Evolutionary conservation across 2,113 vertebrate species (phyloP).

Genomic region (Sylvia atricapilla): DNA sequence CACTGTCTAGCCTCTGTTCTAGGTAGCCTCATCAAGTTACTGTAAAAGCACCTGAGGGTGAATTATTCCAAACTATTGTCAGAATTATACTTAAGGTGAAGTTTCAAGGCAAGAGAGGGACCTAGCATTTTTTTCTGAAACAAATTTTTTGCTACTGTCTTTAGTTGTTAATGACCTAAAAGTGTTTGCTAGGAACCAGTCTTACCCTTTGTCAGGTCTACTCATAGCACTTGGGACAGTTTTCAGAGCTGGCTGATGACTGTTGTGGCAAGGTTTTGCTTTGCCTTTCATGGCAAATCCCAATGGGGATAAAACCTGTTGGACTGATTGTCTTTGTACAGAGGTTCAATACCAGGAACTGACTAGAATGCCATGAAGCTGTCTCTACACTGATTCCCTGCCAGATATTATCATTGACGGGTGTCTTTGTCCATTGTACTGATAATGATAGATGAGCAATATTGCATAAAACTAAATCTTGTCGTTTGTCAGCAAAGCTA

Average conservation of each 20-base stretch:
- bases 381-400: not conserved
- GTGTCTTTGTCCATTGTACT: not conserved
- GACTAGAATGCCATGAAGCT: not conserved
- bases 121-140: not conserved
- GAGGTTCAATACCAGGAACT: not conserved
- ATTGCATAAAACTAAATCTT: not conserved
- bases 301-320: not conserved
- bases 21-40: not conserved
- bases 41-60: not conserved
- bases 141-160: not conserved
- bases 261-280: not conserved
- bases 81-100: constrained; percentile 12
- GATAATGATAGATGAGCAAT: not conserved
- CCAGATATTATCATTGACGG: not conserved
- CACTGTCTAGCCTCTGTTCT: not conserved
- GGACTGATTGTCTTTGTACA: not conserved
- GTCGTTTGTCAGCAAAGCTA: not conserved
- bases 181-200: not conserved
- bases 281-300: not conserved
- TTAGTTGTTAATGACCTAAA: not conserved
- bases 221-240: not conserved
- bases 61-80: not conserved
- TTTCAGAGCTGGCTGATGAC: not conserved
- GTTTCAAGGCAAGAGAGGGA: not conserved
- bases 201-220: not conserved